Base-by-base conservation (phyloP, 1,140 invertebrate species). In the Cyphomyrmex costatus region DNA sequence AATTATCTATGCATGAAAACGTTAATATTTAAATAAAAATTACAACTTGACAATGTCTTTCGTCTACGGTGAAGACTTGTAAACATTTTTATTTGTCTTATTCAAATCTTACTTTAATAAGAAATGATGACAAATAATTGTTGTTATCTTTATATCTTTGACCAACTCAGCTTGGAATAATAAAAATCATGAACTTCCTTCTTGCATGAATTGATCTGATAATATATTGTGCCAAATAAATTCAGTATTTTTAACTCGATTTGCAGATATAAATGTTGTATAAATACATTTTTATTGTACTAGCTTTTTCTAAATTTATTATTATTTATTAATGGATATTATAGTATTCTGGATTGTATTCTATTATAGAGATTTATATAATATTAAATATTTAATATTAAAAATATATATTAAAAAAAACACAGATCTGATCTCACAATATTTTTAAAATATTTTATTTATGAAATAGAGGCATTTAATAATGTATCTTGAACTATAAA, bases 371-470 rank as follows among this genome's bases (percentile, higher is more conserved):
- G n/a, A 70, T 70, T 58, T 46, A 60, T 3, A 36, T 36, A 36
- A 36, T 36, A 36, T 36, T 36, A 16, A 84, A 74, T 74, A 84
- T 76, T 76, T 76, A 74, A 74, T 30, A 74, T 49, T 73, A 74
- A 73, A 42, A 33, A 76, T 76, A 51, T 49, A 76, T 76, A 51
- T 49, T 74, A 42, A 51, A 61, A 82, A 66, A 68, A 36, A 14
- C 36, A 60, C 30, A 46, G 53, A 73, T 51, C 4, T 33, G 58
- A 63, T 76, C 19, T 73, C 36, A 61, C 61, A 27, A 82, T 73
- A 84, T 84, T 80, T 80, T 49, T 27, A 68, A 86, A 74, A 61
- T 58, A 84, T 84, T 84, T 73, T 21, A 65, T 85, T 84, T 74
- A 36, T 63, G 8, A 65, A 5, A 79, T 49, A 36, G 30, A 66